phyloP scores from a whole-genome alignment of 2,113 vertebrate genomes.

The Perca flavescens region DNA sequence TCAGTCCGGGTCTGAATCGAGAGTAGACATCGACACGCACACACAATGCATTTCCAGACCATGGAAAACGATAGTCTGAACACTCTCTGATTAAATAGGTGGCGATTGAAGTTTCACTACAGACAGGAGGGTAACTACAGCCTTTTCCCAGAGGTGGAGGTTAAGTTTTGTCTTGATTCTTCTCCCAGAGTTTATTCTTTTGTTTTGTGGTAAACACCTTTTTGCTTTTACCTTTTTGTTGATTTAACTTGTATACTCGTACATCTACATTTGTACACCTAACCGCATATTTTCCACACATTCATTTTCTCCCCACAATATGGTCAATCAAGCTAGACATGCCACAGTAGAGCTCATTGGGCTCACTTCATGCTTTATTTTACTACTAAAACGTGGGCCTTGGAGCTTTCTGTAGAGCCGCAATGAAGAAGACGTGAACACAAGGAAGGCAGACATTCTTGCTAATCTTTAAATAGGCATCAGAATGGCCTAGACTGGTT shows the following conservation, averaged over 20 bases:
- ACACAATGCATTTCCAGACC: constrained; percentile 60
- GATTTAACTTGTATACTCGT: constrained; percentile 14
- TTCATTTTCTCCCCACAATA: background rate
- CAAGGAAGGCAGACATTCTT: background rate
- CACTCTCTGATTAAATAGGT: constrained; percentile 72
- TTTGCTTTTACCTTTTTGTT: constrained; percentile 24
- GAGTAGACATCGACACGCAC: constrained; percentile 52
- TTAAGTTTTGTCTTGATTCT: constrained; percentile 49
- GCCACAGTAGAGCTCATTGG: constrained; percentile 14
- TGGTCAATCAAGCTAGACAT: background rate
- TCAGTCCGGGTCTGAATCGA: constrained; percentile 61
- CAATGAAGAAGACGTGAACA: constrained; percentile 24
- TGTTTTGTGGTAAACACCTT: constrained; percentile 44
- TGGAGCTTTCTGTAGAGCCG: background rate
- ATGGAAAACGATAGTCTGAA: constrained; percentile 54
- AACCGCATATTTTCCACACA: background rate
- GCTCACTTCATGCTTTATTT: constrained; percentile 12
- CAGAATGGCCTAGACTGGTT: constrained; percentile 18
- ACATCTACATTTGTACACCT: constrained; percentile 20
- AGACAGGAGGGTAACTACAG: constrained; percentile 59
- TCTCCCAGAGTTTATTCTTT: constrained; percentile 42
- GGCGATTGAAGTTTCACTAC: constrained; percentile 70
- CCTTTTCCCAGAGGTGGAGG: constrained; percentile 37
- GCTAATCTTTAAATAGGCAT: constrained; percentile 42
- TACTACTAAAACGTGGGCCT: constrained; percentile 15